Base-by-base conservation (phyloP, 2,113 vertebrate species). In the Pampusana beccarii region DNA sequence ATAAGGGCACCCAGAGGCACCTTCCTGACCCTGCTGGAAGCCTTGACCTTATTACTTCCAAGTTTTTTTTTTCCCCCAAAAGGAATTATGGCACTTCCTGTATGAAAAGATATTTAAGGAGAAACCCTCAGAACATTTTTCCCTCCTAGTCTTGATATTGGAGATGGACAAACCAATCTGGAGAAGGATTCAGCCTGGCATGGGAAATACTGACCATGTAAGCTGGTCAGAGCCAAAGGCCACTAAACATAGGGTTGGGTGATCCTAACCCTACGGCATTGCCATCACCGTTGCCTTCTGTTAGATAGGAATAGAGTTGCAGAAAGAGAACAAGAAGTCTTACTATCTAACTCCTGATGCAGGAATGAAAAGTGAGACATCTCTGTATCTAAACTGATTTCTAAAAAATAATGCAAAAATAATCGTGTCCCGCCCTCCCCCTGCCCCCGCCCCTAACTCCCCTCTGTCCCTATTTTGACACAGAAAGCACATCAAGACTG, bases 51-150 rank as follows among this genome's bases (percentile, higher is more conserved):
- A 44, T 29, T 58, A 60, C 40, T 84, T 56, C 8, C 62, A 46
- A 23, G 31, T 0, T 2, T 21, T 51, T 36, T 50, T n/a, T 50
- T 24, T 9, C 3, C 10, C 11, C 11, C 0, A 24, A 53, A 66
- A 54, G 26, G 4, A 13, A 42, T 26, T 29, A 69, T 2, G 2
- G 15, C 31, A 50, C 25, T 57, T 83, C 51, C 34, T 66, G 25
- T 4, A 42, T 17, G 14, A 51, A 60, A 54, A 54, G 1, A 48
- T 14, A 75, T 8, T 74, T 38, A 61, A 86, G 66, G 29, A 74
- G 20, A 86, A 88, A 48, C 6, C 4, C 24, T 3, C 5, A 1
- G 12, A 58, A 57, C 3, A 20, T 28, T 66, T 51, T 40, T 28
- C 13, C 36, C 16, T 71, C 29, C 25, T 7, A 5, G 12, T 75